These are phyloP conservation scores for Piezodorus guildinii DNA, from an alignment of 1,140 invertebrate species.

Conservation along the genomic window DNA sequence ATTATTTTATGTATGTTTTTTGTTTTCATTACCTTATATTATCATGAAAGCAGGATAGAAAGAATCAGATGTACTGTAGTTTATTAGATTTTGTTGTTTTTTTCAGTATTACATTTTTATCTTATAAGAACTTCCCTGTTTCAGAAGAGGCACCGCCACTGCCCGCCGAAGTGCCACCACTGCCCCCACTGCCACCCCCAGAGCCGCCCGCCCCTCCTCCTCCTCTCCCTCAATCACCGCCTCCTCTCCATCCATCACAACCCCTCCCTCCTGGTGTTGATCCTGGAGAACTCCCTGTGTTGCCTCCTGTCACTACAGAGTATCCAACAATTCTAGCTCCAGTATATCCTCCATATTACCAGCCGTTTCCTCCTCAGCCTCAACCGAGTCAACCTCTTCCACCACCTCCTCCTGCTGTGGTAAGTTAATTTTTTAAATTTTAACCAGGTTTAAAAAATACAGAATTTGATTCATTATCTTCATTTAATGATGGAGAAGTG, in stretches of 20 bases:
- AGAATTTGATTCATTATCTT: no score
- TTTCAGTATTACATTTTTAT: no score
- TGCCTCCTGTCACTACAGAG: slow-evolving; percentile 3
- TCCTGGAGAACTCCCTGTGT: slow-evolving; percentile 1
- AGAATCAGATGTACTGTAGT: no score
- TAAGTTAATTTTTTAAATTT: no score
- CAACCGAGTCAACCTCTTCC: slow-evolving; percentile 22
- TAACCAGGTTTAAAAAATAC: no score
- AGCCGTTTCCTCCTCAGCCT: slow-evolving; percentile 8
- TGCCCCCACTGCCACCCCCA: slow-evolving; percentile 20
- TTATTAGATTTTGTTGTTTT: no score
- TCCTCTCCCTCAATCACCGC: neutral
- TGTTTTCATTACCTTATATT: no score
- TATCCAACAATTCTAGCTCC: slow-evolving; percentile 16
- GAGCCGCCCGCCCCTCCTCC: slow-evolving; percentile 25
- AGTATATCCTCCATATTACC: slow-evolving; percentile 20
- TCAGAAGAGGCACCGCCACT: slow-evolving; percentile 24
- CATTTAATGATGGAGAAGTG: no score
- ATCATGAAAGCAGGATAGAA: no score
- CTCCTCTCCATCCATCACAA: slow-evolving; percentile 27
- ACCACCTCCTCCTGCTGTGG: slow-evolving; percentile 22
- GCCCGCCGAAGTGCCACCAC: no score
- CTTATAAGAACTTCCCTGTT: no score
- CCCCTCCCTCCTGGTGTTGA: slow-evolving; percentile 43
- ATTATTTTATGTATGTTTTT: no score